A percentile compares a stretch with the other conserved stretches of the same genome.
phyloP scores from a whole-genome alignment of 1,140 invertebrate species.

The Hetaerina americana region DNA sequence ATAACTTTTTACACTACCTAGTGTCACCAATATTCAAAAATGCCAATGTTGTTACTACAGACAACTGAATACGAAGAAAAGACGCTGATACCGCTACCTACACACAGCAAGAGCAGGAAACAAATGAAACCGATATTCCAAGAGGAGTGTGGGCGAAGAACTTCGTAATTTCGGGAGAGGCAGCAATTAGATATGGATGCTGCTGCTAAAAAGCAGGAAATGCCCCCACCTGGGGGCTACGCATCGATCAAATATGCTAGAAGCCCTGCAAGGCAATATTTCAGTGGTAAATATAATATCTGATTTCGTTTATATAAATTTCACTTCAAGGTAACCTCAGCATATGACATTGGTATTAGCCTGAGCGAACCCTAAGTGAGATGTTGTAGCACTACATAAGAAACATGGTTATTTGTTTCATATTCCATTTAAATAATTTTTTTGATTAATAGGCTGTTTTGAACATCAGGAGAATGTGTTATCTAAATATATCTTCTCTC shows the following conservation, averaged over 20 bases:
- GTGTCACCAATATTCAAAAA: too few relatives aligned
- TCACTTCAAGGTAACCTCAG: background rate
- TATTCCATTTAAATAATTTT: background rate
- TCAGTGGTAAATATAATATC: conserved; percentile 41
- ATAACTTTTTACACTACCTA: too few relatives aligned
- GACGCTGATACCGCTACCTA: too few relatives aligned
- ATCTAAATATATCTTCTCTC: conserved; percentile 15
- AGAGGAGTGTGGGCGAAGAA: too few relatives aligned
- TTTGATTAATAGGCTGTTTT: conserved; percentile 8
- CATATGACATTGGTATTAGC: background rate
- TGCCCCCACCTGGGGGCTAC: conserved; percentile 76
- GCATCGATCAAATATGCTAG: conserved; percentile 55
- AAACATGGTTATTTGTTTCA: background rate
- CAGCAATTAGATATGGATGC: conserved; percentile 12
- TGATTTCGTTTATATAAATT: conserved; percentile 1
- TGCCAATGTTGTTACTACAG: too few relatives aligned
- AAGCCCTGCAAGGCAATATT: conserved; percentile 47
- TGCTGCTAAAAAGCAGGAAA: conserved; percentile 46
- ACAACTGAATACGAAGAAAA: too few relatives aligned
- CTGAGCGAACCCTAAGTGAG: conserved; percentile 2
- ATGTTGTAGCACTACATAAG: conserved; percentile 9
- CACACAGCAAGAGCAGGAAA: too few relatives aligned
- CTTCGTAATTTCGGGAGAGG: too few relatives aligned
- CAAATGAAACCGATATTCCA: too few relatives aligned
- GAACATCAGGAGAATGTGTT: conserved; percentile 11